Evolutionary conservation across 2,113 vertebrate species (phyloP), one percentile per base, ranked within the genome.

Genomic region (Mobula hypostoma): DNA sequence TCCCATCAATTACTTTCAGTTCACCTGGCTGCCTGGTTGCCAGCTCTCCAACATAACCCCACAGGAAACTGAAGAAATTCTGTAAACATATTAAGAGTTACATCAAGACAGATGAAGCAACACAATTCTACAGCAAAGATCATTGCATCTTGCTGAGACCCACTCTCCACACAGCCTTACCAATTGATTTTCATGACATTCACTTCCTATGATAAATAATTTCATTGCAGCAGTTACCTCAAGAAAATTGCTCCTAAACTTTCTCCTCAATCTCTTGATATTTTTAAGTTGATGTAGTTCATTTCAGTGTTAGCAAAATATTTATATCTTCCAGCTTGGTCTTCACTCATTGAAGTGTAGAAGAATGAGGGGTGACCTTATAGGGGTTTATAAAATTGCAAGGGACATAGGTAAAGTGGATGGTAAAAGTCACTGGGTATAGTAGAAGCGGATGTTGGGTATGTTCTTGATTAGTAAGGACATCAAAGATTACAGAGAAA

Each of bases 41-140:
- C 96, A 99, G 85, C 24, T 98, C 97, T 24, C 97, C 98, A 2
- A 98, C 19, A 94, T 99, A 98, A 82, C 99, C 98, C 97, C 99
- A 93, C 91, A 99, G 97, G 78, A 99, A 98, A 79, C 97, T 97
- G 58, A 98, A 98, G 1, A 99, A 95, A 95, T 98, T 99, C 99
- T 99, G 96, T 29, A 24, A 95, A 96, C 72, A 95, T 94, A 94
- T 17, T 61, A 58, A 36, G 24, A 87, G 56, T 27, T 9, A 48
- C 56, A 58, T 61, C 56, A 87, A 29, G 48, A 87, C 11, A 24
- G 83, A 87, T 12, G 68, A 17, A 70, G 68, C 66, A 68, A 12
- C 5, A 70, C 36, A 70, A 70, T 15, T 17, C 68, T 12, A 11
- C 1, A 70, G 17, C 68, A 70, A 70, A 70, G 68, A 14, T 5